Percentiles rank a stretch among this genome's conserved stretches.
Conservation (phyloP, 2,797 vertebrate genomes). For the Cyclura pinguis region DNA sequence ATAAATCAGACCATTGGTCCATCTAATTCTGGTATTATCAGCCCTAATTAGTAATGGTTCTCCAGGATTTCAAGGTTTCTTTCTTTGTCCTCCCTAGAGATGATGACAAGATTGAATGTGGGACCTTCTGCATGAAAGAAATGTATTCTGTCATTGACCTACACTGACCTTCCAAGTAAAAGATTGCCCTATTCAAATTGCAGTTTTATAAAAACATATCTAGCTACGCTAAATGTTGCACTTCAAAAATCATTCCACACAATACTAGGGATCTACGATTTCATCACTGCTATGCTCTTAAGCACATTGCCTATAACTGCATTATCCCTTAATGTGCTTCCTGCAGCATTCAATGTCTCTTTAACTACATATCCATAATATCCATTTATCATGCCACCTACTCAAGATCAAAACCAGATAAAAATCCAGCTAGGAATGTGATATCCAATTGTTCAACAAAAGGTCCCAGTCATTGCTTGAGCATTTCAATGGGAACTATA, state of each 20-base stretch:
- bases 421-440: conserved; percentile 8
- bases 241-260: background rate
- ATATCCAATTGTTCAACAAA: background rate
- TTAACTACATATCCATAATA: background rate
- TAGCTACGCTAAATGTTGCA: background rate
- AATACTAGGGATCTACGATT: background rate
- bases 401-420: background rate
- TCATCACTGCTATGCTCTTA: background rate
- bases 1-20: background rate
- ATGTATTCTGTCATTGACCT: too few species aligned
- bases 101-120: too few species aligned
- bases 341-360: background rate
- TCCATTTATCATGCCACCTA: background rate
- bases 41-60: too few species aligned
- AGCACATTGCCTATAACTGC: background rate
- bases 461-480: background rate
- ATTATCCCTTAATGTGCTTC: background rate
- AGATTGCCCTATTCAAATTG: background rate
- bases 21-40: too few species aligned
- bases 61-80: background rate
- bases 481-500: background rate
- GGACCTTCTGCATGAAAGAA: too few species aligned
- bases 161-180: background rate
- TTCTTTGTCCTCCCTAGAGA: background rate
- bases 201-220: conserved; percentile 3